Evolutionary conservation across 2,888 invertebrate genomes (phyloP).

Genomic region (Leptinotarsa haldemani): DNA sequence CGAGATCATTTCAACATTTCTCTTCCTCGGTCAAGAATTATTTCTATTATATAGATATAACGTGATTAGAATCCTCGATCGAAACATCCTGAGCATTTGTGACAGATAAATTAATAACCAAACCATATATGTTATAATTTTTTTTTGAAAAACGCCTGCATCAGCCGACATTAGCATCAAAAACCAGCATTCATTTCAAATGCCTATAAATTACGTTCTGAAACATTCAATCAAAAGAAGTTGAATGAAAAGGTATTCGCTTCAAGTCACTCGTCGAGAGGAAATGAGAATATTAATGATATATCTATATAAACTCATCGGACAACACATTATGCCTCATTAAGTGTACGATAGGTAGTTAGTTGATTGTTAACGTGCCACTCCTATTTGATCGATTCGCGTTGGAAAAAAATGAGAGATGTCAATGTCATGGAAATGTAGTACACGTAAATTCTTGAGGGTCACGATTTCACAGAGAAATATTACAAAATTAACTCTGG

Average conservation of each 20-base stretch:
- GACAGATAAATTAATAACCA: conserved; percentile 6
- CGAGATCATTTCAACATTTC: no score
- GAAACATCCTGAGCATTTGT: no score
- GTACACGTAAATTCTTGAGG: neutral
- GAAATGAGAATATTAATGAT: conserved; percentile 36
- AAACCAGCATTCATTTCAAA: conserved; percentile 14
- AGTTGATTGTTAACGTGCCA: neutral
- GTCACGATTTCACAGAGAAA: neutral
- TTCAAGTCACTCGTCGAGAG: conserved; percentile 23
- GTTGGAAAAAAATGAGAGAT: neutral
- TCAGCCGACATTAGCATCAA: neutral
- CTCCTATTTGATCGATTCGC: neutral
- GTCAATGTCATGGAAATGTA: conserved; percentile 2
- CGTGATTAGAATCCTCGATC: neutral
- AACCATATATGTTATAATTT: neutral
- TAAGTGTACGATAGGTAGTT: conserved; percentile 8
- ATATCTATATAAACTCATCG: conserved; percentile 20
- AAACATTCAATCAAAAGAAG: neutral
- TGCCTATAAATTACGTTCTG: conserved; percentile 20
- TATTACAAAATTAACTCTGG: no score
- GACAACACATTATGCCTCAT: conserved; percentile 30
- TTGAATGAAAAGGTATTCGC: conserved; percentile 18
- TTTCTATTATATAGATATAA: neutral
- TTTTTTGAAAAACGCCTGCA: neutral
- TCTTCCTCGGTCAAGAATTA: no score